A percentile compares a stretch with the other conserved stretches of the same genome.
These are phyloP conservation scores for Himalopsyche japonica DNA, from an alignment of 2,888 invertebrate species.

Conservation along the genomic window DNA sequence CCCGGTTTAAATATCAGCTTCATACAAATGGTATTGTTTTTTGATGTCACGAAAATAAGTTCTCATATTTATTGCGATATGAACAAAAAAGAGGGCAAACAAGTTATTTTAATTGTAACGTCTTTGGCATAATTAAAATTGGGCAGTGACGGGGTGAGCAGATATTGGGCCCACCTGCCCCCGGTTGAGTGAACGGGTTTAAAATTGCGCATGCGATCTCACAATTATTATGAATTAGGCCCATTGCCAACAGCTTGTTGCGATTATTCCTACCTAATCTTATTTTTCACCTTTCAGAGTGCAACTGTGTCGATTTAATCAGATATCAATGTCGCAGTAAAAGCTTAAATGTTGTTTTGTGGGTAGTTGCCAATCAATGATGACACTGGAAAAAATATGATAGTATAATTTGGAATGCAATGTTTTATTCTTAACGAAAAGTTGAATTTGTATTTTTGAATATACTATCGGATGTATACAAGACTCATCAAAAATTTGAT, in stretches of 20 bases:
- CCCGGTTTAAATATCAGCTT: not conserved
- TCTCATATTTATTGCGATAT: not conserved
- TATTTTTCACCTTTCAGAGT: not conserved
- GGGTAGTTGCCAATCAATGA: not conserved
- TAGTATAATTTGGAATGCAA: no score
- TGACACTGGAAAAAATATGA: no score
- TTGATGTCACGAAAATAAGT: not conserved
- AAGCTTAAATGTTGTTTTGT: no score
- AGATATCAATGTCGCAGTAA: not conserved
- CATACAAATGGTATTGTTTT: not conserved
- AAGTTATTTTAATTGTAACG: constrained; percentile 24
- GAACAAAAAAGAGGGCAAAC: not conserved
- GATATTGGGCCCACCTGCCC: constrained; percentile 11
- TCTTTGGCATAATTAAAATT: constrained; percentile 19
- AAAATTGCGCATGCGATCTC: constrained; percentile 37
- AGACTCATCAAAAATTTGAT: no score
- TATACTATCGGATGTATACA: no score
- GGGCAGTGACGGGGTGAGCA: constrained; percentile 16
- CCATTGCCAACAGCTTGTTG: constrained; percentile 8
- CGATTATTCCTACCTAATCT: not conserved
- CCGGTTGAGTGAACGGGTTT: constrained; percentile 26
- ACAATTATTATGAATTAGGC: constrained; percentile 35
- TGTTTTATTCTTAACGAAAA: no score
- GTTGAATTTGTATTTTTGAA: no score
- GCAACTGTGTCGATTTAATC: not conserved